These are phyloP conservation scores for Caenorhabditis japonica DNA, from an alignment of 2,888 invertebrate genomes.

Conservation along the genomic window DNA sequence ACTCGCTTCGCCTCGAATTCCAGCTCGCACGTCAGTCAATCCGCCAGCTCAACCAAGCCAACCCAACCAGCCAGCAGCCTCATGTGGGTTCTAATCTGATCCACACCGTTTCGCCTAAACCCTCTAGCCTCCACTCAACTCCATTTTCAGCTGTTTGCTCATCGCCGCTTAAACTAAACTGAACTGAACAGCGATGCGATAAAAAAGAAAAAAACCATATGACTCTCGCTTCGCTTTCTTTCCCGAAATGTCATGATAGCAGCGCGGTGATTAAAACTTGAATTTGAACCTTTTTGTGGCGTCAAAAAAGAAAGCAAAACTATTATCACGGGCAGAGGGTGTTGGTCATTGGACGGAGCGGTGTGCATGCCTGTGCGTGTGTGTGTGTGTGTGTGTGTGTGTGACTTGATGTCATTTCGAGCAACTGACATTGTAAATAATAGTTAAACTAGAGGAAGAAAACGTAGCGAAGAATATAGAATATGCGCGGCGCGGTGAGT, in stretches of 20 bases:
- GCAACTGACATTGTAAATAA: slow-evolving; percentile 37
- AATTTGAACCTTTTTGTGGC: slow-evolving; percentile 46
- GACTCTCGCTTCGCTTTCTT: slow-evolving; percentile 21
- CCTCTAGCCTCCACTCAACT: slow-evolving; percentile 1
- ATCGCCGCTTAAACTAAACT: too few species aligned
- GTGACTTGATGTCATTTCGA: slow-evolving; percentile 46
- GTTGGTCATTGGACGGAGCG: slow-evolving; percentile 36
- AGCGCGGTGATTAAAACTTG: slow-evolving; percentile 36
- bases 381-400: slow-evolving; percentile 1
- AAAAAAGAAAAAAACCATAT: too few species aligned
- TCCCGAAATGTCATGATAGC: slow-evolving; percentile 28
- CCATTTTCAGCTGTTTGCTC: slow-evolving; percentile 34
- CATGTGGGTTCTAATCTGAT: too few species aligned
- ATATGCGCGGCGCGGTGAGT: not conserved
- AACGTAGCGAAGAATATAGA: too few species aligned
- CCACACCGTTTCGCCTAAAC: too few species aligned
- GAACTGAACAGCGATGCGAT: too few species aligned
- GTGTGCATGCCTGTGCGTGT: too few species aligned
- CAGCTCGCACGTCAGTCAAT: slow-evolving; percentile 13
- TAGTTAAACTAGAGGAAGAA: slow-evolving; percentile 1
- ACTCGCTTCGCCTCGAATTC: slow-evolving; percentile 15
- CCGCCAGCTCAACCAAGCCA: too few species aligned
- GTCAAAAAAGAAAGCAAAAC: too few species aligned
- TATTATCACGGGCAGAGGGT: slow-evolving; percentile 4
- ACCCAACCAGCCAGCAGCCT: too few species aligned